Base-by-base conservation (phyloP, 2,888 invertebrate species). In the Yponomeuta plumbellus region DNA sequence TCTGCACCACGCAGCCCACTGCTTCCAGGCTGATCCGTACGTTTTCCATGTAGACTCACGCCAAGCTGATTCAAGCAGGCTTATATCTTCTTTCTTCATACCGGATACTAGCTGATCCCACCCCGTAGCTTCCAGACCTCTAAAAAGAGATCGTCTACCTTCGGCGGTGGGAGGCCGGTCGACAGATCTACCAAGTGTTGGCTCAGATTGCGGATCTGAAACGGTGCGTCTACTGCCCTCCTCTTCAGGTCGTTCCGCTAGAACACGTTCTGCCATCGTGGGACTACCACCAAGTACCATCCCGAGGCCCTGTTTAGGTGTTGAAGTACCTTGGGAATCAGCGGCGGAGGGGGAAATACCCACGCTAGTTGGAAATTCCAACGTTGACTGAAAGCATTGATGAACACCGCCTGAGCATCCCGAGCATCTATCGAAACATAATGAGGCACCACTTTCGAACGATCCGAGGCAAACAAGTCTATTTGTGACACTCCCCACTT, bases 281-380 rank as follows among this genome's bases (percentile, higher is more conserved):
- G 72, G 2, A 17, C n/a, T 6, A 61, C n/a, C 8, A 66, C 11
- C n/a, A 66, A 17, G 22, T 59, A 66, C 11, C 1, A 2, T 11
- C 66, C 66, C 5, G 17, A 8, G 2, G 66, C 40, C 6, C 2
- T 11, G 44, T 66, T 66, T 22, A 66, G 61, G n/a, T 66, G 66
- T 1, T n/a, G 10, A 4, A 66, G 61, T 17, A 66, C 56, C 11
- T 59, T 70, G 69, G 72, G 72, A 0, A 73, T 71, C 34, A 76
- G 67, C 17, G 5, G 68, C 65, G n/a, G 74, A 73, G 13, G 75
- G 71, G 20, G 75, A 72, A 66, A 75, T 72, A 21, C 72, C 68
- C 74, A 75, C 17, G 70, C 72, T 23, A 73, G 66, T 0, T 59
- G 23, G 56, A 64, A 71, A 10, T 62, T 20, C 71, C 72, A 72